Evolutionary conservation across 2,113 vertebrate species (phyloP).

Genomic region (Cololabis saira): DNA sequence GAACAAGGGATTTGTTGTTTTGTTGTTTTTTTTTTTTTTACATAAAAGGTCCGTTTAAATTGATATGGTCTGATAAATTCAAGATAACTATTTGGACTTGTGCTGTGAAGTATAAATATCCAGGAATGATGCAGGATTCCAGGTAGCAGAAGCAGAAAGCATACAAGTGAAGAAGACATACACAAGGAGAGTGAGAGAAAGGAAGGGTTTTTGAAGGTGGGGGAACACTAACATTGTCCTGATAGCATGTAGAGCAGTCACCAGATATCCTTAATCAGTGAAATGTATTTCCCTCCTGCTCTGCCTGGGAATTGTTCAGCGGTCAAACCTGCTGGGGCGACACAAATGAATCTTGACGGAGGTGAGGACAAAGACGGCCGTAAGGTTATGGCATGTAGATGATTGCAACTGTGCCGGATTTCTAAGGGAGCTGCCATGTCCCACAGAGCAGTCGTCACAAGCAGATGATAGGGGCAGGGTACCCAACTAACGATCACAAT

Average conservation of each 20-base stretch:
- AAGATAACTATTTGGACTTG: too few relatives aligned
- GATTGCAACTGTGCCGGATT: slow-evolving; percentile 76
- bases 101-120: too few relatives aligned
- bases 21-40: too few relatives aligned
- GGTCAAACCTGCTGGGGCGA: slow-evolving; percentile 79
- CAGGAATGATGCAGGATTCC: too few relatives aligned
- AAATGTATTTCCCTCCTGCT: slow-evolving; percentile 79
- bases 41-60: too few relatives aligned
- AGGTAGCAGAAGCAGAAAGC: slow-evolving; percentile 11
- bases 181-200: slow-evolving; percentile 31
- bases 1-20: too few relatives aligned
- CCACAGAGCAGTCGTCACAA: slow-evolving; percentile 79
- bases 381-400: slow-evolving; percentile 85
- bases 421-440: slow-evolving; percentile 84
- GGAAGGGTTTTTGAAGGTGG: slow-evolving; percentile 38
- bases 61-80: too few relatives aligned
- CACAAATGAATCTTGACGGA: slow-evolving; percentile 83
- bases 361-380: slow-evolving; percentile 82
- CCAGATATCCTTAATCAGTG: slow-evolving; percentile 84
- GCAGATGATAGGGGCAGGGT: slow-evolving; percentile 73
- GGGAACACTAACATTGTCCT: slow-evolving; percentile 69
- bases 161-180: slow-evolving; percentile 16
- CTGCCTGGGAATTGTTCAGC: slow-evolving; percentile 75
- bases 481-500: slow-evolving; percentile 62
- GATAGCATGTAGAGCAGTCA: slow-evolving; percentile 79